These are phyloP conservation scores for Calcarius lapponicus DNA, from an alignment of 2,797 vertebrate species.

Conservation along the genomic window DNA sequence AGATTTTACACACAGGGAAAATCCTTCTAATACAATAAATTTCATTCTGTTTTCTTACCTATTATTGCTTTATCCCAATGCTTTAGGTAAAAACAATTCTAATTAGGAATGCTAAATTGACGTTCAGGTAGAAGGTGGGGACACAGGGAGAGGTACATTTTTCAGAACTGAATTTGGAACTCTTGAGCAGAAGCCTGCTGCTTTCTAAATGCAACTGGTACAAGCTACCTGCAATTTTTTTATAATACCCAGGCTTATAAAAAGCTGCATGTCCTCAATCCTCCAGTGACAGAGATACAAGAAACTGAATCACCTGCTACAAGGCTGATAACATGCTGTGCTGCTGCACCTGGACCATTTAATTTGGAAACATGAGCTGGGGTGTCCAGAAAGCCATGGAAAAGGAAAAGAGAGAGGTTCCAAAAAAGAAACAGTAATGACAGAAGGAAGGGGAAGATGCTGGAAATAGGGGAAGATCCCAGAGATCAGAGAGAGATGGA, in stretches of 20 bases:
- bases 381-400: not conserved
- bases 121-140: not conserved
- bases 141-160: not conserved
- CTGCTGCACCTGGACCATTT: not conserved
- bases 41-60: not conserved
- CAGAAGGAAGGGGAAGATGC: not conserved
- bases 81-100: not conserved
- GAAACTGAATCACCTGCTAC: not conserved
- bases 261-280: not conserved
- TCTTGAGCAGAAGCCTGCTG: not conserved
- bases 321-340: accelerated
- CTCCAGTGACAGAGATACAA: not conserved
- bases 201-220: not conserved
- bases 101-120: not conserved
- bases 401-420: not conserved
- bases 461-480: not conserved
- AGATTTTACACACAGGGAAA: not conserved
- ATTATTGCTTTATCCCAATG: not conserved
- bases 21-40: not conserved
- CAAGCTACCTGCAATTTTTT: not conserved
- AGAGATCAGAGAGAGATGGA: not conserved
- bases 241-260: not conserved
- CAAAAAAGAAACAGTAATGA: not conserved
- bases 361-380: not conserved
- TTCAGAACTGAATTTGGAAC: not conserved